Evolutionary conservation across 2,888 invertebrate genomes (phyloP).

Genomic region (Sinhomidia bicolor): DNA sequence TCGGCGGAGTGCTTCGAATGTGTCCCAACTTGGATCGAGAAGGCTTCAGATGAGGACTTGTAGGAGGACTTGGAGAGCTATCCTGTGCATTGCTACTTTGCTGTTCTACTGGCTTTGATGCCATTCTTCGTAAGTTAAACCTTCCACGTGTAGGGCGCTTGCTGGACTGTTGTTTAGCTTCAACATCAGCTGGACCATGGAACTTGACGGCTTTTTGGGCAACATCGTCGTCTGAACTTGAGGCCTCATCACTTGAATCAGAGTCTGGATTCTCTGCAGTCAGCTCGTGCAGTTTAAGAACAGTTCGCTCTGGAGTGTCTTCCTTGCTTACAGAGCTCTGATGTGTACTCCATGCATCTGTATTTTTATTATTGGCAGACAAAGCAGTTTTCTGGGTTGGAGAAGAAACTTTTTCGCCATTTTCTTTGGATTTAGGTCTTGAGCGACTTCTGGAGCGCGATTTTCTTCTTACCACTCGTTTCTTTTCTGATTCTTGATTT

Average conservation of each 20-base stretch:
- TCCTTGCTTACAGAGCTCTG: constrained; percentile 58
- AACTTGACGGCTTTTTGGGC: constrained; percentile 56
- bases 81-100: not conserved
- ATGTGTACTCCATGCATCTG: constrained; percentile 53
- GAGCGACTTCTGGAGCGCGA: constrained; percentile 64
- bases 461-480: constrained; percentile 43
- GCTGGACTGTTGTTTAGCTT: not conserved
- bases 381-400: constrained; percentile 57
- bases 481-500: constrained; percentile 81
- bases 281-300: constrained; percentile 76
- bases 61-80: constrained; percentile 57
- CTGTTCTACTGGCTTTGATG: not conserved
- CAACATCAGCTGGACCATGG: not conserved
- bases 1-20: constrained; percentile 28
- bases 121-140: not conserved
- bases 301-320: constrained; percentile 73
- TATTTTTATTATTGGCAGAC: constrained; percentile 11
- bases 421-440: constrained; percentile 64
- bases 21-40: not conserved
- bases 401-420: constrained; percentile 44
- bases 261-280: constrained; percentile 69
- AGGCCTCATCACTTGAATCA: constrained; percentile 53
- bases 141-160: constrained; percentile 35
- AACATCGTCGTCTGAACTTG: constrained; percentile 62
- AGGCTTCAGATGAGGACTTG: constrained; percentile 48